Conservation (phyloP, 1,140 invertebrate species). For the Coptotermes formosanus region DNA sequence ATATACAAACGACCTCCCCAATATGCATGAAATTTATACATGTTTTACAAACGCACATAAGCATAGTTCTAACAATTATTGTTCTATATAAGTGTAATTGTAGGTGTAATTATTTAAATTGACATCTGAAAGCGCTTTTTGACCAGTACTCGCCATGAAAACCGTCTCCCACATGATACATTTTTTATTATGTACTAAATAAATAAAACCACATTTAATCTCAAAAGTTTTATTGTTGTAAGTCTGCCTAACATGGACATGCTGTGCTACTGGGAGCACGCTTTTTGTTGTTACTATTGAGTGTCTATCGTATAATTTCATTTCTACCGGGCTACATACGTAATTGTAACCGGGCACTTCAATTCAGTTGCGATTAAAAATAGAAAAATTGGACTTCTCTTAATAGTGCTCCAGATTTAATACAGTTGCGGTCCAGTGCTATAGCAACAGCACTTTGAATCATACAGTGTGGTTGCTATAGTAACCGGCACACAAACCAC, state of each 20-base stretch:
- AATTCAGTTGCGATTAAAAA: neutral
- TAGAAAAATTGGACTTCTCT: neutral
- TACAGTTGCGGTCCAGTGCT: neutral
- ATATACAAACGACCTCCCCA: too few species aligned
- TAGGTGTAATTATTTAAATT: too few species aligned
- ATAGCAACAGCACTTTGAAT: neutral
- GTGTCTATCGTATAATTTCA: neutral
- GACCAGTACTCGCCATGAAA: too few species aligned
- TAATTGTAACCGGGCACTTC: neutral
- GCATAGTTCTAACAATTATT: too few species aligned
- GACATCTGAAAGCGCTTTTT: too few species aligned
- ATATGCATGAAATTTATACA: too few species aligned
- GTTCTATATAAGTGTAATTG: too few species aligned
- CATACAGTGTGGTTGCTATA: neutral
- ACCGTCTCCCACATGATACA: too few species aligned
- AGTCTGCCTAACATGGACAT: neutral
- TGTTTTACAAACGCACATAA: too few species aligned
- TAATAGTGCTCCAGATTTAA: conserved; percentile 13
- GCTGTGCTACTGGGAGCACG: neutral
- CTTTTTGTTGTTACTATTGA: neutral
- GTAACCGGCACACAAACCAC: neutral
- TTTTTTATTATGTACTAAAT: too few species aligned
- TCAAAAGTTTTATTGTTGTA: neutral
- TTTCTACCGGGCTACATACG: neutral
- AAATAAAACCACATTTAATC: too few species aligned